These are phyloP conservation scores for Leptobrachium leishanense DNA, from an alignment of 2,113 vertebrate species.

Conservation along the genomic window DNA sequence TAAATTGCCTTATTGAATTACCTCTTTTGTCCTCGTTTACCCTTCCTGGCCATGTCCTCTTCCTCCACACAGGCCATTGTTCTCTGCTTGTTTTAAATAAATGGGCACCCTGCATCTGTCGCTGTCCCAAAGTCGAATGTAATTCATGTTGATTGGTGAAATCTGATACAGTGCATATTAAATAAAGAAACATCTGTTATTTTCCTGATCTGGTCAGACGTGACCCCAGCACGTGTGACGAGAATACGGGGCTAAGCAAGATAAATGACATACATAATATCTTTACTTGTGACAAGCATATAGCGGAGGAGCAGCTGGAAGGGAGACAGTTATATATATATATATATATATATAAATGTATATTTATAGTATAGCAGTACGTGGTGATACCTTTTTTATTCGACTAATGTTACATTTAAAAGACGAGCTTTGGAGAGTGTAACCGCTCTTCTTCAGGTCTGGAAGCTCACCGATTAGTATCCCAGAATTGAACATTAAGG, in stretches of 20 bases:
- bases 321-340: background rate
- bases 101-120: background rate
- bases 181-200: slow-evolving; percentile 26
- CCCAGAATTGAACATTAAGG: too few species aligned
- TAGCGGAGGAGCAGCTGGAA: background rate
- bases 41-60: background rate
- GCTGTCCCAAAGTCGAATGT: too few species aligned
- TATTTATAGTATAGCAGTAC: background rate
- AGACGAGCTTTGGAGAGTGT: too few species aligned
- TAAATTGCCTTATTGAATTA: background rate
- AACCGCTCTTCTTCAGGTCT: too few species aligned
- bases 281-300: background rate
- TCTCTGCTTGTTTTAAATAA: background rate
- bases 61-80: background rate
- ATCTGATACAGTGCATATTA: slow-evolving; percentile 5
- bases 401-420: too few species aligned
- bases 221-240: background rate
- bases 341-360: background rate
- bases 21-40: background rate
- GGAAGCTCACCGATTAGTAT: too few species aligned
- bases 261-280: background rate
- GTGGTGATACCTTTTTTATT: background rate
- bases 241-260: background rate
- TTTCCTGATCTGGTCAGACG: slow-evolving; percentile 7
- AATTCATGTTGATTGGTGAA: background rate